Percentiles rank a stretch among this genome's conserved stretches.
Evolutionary conservation across 2,888 invertebrate species (phyloP).

Genomic region (Nowickia ferox): DNA sequence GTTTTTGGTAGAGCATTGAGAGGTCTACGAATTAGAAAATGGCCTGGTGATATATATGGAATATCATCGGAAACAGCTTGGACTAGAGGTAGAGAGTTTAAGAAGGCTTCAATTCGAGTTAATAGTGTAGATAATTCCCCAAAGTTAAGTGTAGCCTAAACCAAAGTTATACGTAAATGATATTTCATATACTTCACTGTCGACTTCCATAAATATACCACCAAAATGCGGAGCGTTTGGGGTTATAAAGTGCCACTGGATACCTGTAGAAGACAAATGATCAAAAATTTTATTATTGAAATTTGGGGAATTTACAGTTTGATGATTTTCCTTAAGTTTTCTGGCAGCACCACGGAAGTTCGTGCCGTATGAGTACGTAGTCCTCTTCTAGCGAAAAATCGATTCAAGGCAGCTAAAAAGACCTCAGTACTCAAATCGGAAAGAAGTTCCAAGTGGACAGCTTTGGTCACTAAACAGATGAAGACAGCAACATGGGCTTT

Average conservation of each 20-base stretch:
- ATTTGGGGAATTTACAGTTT: no score
- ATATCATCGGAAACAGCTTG: constrained; percentile 51
- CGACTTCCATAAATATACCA: constrained; percentile 35
- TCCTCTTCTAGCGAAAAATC: no score
- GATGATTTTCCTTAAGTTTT: no score
- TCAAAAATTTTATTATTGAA: no score
- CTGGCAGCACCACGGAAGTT: no score
- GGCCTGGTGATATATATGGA: no score
- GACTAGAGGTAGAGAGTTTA: constrained; percentile 47
- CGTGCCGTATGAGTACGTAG: no score
- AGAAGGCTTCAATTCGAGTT: constrained; percentile 41
- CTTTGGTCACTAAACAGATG: constrained; percentile 50
- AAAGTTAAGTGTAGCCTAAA: constrained; percentile 39
- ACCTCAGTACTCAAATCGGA: no score
- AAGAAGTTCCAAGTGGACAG: constrained; percentile 47
- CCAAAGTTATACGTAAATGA: constrained; percentile 16
- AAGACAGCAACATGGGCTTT: constrained; percentile 67
- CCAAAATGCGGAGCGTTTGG: constrained; percentile 41
- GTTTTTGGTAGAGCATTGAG: constrained; percentile 21
- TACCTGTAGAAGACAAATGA: no score
- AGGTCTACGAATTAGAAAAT: no score
- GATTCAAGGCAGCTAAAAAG: no score
- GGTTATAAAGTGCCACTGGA: constrained; percentile 43
- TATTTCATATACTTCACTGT: constrained; percentile 33
- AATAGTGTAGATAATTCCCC: constrained; percentile 35